phyloP scores from a whole-genome alignment of 2,113 vertebrate species.

The Syngnathus floridae region DNA sequence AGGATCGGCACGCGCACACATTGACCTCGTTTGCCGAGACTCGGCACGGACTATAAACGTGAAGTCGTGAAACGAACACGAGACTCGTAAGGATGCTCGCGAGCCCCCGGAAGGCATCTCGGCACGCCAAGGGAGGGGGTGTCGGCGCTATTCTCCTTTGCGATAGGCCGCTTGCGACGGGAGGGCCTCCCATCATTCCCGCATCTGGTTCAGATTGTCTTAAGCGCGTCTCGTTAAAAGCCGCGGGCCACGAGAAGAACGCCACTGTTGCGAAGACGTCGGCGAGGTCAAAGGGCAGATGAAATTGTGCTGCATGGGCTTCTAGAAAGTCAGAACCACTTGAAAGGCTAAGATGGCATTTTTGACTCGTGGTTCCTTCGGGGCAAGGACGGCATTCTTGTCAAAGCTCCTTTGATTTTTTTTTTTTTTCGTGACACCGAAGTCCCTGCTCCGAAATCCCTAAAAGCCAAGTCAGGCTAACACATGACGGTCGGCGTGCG shows the following conservation, averaged over 20 bases:
- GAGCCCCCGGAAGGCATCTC: background rate
- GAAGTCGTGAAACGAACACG: background rate
- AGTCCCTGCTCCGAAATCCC: background rate
- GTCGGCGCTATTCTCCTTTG: background rate
- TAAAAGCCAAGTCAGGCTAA: background rate
- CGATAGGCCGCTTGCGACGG: slow-evolving; percentile 41
- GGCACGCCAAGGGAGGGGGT: background rate
- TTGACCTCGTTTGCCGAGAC: background rate
- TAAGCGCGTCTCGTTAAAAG: slow-evolving; percentile 7
- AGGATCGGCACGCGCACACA: background rate
- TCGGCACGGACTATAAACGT: background rate
- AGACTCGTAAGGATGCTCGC: background rate
- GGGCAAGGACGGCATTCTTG: too few species aligned
- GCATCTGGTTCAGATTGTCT: slow-evolving; percentile 60
- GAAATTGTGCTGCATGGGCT: background rate
- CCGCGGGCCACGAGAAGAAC: background rate
- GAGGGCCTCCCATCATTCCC: slow-evolving; percentile 16
- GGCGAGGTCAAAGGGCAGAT: too few species aligned
- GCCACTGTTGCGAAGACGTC: background rate
- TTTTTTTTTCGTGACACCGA: background rate
- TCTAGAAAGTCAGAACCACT: background rate
- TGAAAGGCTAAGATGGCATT: too few species aligned
- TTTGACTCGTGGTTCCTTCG: too few species aligned
- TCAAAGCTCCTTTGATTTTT: background rate
- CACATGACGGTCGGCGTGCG: background rate